Percentiles rank a stretch among this genome's conserved stretches.
phyloP scores from a whole-genome alignment of 2,888 invertebrate species.

The Poecilus cupreus region DNA sequence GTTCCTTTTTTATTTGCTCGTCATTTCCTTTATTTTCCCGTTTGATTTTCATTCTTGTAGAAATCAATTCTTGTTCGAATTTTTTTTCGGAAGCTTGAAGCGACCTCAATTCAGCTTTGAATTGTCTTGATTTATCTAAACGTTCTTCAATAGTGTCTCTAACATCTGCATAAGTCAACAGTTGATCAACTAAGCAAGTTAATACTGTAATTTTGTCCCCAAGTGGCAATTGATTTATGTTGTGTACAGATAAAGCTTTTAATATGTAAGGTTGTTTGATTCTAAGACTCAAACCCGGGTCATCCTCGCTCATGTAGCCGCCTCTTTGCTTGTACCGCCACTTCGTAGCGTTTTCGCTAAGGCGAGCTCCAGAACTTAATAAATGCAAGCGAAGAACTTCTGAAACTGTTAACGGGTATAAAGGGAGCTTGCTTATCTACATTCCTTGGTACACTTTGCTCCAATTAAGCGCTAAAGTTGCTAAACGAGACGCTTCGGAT shows the following conservation, averaged over 20 bases:
- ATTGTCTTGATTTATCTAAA: constrained; percentile 81
- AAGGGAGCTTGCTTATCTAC: constrained; percentile 83
- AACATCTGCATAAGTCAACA: constrained; percentile 89
- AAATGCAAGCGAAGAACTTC: constrained; percentile 91
- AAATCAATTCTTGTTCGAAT: constrained; percentile 74
- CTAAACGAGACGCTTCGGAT: constrained; percentile 78
- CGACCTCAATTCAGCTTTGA: constrained; percentile 81
- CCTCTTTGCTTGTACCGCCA: constrained; percentile 88
- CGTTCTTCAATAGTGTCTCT: constrained; percentile 91
- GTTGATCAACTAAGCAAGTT: constrained; percentile 89
- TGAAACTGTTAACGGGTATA: constrained; percentile 92
- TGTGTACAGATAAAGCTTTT: constrained; percentile 78
- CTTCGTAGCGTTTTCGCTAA: constrained; percentile 80
- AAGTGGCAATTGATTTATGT: constrained; percentile 85
- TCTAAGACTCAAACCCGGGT: constrained; percentile 88
- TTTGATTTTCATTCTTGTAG: constrained; percentile 74
- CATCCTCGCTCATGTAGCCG: constrained; percentile 89
- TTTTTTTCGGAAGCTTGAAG: constrained; percentile 79
- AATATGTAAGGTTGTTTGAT: constrained; percentile 83
- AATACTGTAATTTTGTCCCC: constrained; percentile 82
- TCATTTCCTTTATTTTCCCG: constrained; percentile 73
- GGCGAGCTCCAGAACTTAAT: constrained; percentile 82
- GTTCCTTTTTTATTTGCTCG: constrained; percentile 74
- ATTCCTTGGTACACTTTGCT: constrained; percentile 84
- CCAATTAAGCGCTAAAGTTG: constrained; percentile 83